These are phyloP conservation scores for Dryomyza anilis DNA, from an alignment of 2,888 invertebrate genomes.

Conservation along the genomic window DNA sequence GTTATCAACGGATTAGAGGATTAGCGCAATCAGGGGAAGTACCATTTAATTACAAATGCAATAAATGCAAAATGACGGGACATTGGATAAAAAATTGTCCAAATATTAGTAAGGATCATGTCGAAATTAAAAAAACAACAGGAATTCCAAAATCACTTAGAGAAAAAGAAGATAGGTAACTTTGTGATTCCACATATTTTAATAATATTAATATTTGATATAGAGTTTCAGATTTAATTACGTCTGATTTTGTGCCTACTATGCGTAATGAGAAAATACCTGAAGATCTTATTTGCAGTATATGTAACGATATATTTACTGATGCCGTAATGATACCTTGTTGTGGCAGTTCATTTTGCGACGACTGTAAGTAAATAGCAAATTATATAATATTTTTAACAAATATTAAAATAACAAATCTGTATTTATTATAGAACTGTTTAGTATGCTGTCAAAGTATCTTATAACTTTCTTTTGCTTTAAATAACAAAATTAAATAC, in stretches of 20 bases:
- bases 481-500: too few species aligned
- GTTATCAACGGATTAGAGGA: conserved; percentile 87
- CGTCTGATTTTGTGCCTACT: neutral
- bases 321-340: conserved; percentile 99
- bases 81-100: conserved; percentile 99
- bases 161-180: conserved; percentile 77
- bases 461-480: too few species aligned
- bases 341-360: conserved; percentile 98
- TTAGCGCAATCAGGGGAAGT: conserved; percentile 88
- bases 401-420: too few species aligned
- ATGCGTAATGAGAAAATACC: conserved; percentile 75
- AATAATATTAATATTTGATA: too few species aligned
- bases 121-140: conserved; percentile 90
- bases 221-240: neutral
- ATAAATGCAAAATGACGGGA: conserved; percentile 91
- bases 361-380: too few species aligned
- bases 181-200: too few species aligned
- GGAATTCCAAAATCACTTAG: conserved; percentile 97
- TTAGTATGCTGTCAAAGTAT: too few species aligned
- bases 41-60: conserved; percentile 91
- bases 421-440: too few species aligned
- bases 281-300: conserved; percentile 86
- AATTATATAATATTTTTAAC: too few species aligned
- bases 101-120: conserved; percentile 63
- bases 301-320: conserved; percentile 89